These are phyloP conservation scores for Chydorus sphaericus DNA, from an alignment of 2,888 invertebrate species.

Conservation along the genomic window DNA sequence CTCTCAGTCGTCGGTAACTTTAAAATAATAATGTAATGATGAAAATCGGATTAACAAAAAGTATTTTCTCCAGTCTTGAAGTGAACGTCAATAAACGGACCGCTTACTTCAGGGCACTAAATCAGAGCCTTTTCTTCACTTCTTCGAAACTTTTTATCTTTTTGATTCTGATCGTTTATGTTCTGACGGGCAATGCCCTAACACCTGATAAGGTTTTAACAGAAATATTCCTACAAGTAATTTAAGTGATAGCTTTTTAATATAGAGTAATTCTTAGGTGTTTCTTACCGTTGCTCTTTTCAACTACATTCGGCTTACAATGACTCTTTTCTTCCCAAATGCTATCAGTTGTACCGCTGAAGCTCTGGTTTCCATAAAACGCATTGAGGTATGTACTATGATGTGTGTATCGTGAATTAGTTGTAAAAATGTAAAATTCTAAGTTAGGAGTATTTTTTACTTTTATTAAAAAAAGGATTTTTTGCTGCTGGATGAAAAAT, in stretches of 20 bases:
- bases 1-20: constrained; percentile 5
- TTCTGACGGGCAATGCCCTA: constrained; percentile 26
- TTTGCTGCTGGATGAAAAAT: neutral
- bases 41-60: neutral
- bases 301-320: constrained; percentile 46
- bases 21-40: neutral
- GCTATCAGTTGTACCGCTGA: constrained; percentile 68
- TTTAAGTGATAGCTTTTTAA: neutral
- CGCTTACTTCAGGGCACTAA: constrained; percentile 26
- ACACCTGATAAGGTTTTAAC: constrained; percentile 25
- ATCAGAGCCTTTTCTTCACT: constrained; percentile 31
- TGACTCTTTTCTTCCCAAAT: constrained; percentile 70
- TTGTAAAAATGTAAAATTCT: too few species aligned
- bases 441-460: too few species aligned
- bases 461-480: constrained; percentile 24
- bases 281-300: constrained; percentile 83
- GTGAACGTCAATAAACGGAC: constrained; percentile 24
- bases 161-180: constrained; percentile 28
- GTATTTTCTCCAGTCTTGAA: constrained; percentile 28
- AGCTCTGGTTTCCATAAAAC: constrained; percentile 53
- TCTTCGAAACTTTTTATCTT: constrained; percentile 33
- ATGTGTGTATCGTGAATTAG: constrained; percentile 17
- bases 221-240: neutral
- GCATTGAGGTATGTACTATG: constrained; percentile 34
- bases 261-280: constrained; percentile 31